Percentiles rank a stretch among this genome's conserved stretches.
Conservation (phyloP, 2,113 vertebrate genomes). For the Aplodontia rufa region DNA sequence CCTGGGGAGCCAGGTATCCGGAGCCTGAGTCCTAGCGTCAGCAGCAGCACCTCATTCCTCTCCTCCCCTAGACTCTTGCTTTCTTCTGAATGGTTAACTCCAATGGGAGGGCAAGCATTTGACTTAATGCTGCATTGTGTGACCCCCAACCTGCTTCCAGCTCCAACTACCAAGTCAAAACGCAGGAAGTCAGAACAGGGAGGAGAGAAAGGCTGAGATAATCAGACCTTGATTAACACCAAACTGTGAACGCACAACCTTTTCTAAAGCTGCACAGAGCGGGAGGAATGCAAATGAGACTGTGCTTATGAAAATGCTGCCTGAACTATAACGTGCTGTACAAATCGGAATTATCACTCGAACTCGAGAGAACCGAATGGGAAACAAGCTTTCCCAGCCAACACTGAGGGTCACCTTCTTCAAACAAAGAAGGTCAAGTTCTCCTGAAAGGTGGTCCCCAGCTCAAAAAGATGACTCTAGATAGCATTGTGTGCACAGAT, state of each 20-base stretch:
- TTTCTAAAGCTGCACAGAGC: background rate
- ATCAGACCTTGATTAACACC: constrained; percentile 40
- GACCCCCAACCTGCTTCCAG: constrained; percentile 6
- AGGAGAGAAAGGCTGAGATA: constrained; percentile 6
- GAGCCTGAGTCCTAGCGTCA: background rate
- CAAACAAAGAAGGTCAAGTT: background rate
- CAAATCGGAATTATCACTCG: background rate
- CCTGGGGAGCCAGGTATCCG: background rate
- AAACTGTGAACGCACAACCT: background rate
- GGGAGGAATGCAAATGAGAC: background rate
- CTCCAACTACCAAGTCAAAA: constrained; percentile 3
- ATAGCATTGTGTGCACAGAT: too few relatives aligned
- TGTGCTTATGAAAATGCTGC: background rate
- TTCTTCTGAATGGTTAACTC: background rate
- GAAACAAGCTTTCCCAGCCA: background rate
- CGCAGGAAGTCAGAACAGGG: background rate
- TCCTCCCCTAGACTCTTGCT: background rate
- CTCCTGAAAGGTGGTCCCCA: background rate
- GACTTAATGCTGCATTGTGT: background rate
- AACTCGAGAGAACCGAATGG: background rate
- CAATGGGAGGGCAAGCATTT: background rate
- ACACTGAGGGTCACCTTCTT: background rate
- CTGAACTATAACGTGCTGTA: accelerated
- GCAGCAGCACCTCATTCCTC: accelerated
- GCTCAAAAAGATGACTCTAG: background rate